Conservation (phyloP, 2,888 invertebrate species). For the Deilephila elpenor region DNA sequence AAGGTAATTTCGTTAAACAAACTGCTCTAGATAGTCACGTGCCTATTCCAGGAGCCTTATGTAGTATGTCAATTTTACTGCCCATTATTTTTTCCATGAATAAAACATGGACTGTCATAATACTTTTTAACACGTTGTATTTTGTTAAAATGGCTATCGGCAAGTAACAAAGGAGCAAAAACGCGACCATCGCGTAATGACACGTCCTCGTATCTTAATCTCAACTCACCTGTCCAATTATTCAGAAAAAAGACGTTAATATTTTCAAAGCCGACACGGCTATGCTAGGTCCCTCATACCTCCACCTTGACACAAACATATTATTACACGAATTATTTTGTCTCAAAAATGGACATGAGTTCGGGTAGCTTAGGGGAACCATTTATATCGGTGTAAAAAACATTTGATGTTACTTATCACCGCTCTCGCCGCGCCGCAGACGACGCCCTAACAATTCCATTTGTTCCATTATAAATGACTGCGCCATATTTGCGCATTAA, state of each 20-base stretch:
- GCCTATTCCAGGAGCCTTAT: no score
- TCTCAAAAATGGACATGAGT: neutral
- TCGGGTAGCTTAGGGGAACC: neutral
- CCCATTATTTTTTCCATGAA: no score
- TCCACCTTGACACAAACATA: neutral
- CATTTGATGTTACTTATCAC: neutral
- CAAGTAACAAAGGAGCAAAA: no score
- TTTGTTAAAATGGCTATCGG: no score
- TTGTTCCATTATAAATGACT: constrained; percentile 6
- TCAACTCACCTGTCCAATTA: neutral
- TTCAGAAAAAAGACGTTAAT: neutral
- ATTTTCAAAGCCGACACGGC: no score
- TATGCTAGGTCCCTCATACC: neutral
- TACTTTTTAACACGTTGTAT: no score
- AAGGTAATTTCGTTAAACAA: no score
- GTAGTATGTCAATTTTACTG: no score
- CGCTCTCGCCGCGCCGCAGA: neutral
- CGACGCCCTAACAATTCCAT: neutral
- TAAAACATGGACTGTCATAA: no score
- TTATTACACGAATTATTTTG: neutral
- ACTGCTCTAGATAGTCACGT: no score
- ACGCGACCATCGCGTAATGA: neutral
- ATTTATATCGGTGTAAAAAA: constrained; percentile 15
- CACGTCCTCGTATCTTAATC: neutral
- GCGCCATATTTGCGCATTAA: constrained; percentile 19